Evolutionary conservation across 2,888 invertebrate species (phyloP), one percentile per base, ranked within the genome.

Genomic region (Onthophagus sagittarius): DNA sequence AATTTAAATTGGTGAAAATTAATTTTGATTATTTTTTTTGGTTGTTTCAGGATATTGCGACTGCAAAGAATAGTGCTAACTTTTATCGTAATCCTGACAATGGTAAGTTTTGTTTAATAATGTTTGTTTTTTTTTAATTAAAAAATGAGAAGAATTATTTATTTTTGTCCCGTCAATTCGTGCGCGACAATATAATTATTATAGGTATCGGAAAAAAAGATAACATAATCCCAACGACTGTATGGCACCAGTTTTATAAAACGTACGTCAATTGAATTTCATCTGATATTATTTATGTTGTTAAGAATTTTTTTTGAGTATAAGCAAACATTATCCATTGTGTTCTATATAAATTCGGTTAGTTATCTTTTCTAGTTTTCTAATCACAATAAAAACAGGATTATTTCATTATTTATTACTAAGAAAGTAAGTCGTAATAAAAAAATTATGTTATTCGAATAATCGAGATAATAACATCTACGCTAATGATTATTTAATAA

Each of bases 41-140:
- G 76, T 76, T 74, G 69, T 80, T 80, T 11, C 78, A 81, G 81
- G 81, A 81, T 80, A 81, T 79, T 78, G 77, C 79, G 79, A 79
- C 79, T 78, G 79, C 77, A 77, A 78, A 77, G 77, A 76, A 76
- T 76, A 76, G 77, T 67, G 67, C 67, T 67, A 32, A 67, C 78
- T 76, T 77, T 76, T 76, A 77, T 78, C 76, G 76, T 79, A 75
- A 70, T 80, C 78, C 76, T 79, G 75, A 76, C 76, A 76, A 78
- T 80, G 78, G 79, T 80, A 79, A 74, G 74, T 74, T 64, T 23
- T 3, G 4, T 65, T 14, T 14, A 5, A 11, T 9, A 53, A 9
- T 4, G 39, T 53, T 53, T 53, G 7, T 53, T 53, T 53, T 11
- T 53, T 53, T 9, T 53, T 4, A 53, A 2, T 53, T 23, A 23